Conservation (phyloP, 1,140 invertebrate genomes). For the Microplitis demolitor region DNA sequence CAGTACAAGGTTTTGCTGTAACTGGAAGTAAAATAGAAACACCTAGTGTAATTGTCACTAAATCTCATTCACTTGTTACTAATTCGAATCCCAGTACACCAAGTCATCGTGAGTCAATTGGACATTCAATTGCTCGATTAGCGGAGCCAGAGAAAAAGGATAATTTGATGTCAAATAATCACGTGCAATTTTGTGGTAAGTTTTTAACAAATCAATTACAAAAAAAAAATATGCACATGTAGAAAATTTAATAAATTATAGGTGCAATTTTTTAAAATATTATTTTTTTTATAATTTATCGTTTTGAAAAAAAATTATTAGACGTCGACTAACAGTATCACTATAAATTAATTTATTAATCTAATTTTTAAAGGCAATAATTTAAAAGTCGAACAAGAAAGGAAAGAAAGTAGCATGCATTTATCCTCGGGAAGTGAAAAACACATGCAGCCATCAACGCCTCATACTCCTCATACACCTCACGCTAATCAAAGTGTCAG, state of each 20-base stretch:
- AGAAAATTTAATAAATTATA: too few relatives aligned
- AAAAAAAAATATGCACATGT: too few relatives aligned
- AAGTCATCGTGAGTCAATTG: slow-evolving; percentile 46
- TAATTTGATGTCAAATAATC: slow-evolving; percentile 43
- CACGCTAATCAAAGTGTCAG: slow-evolving; percentile 44
- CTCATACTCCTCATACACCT: slow-evolving; percentile 53
- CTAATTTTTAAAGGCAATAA: slow-evolving; percentile 39
- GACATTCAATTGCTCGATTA: slow-evolving; percentile 51
- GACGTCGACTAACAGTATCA: not conserved
- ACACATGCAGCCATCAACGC: slow-evolving; percentile 50
- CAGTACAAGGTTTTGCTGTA: slow-evolving; percentile 49
- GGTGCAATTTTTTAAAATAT: too few relatives aligned
- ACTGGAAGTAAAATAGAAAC: slow-evolving; percentile 51
- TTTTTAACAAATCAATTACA: not conserved
- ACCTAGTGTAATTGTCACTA: slow-evolving; percentile 62
- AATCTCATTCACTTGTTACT: slow-evolving; percentile 46
- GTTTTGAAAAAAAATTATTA: not conserved
- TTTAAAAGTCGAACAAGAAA: slow-evolving; percentile 48
- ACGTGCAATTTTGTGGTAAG: slow-evolving; percentile 52
- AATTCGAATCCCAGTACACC: slow-evolving; percentile 51
- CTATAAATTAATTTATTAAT: not conserved
- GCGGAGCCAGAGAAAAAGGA: slow-evolving; percentile 51
- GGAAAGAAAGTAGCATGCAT: slow-evolving; percentile 45
- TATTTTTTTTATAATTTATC: too few relatives aligned
- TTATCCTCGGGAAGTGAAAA: slow-evolving; percentile 45